Conservation (phyloP, 2,888 invertebrate species). For the Stenotaenia linearis region DNA sequence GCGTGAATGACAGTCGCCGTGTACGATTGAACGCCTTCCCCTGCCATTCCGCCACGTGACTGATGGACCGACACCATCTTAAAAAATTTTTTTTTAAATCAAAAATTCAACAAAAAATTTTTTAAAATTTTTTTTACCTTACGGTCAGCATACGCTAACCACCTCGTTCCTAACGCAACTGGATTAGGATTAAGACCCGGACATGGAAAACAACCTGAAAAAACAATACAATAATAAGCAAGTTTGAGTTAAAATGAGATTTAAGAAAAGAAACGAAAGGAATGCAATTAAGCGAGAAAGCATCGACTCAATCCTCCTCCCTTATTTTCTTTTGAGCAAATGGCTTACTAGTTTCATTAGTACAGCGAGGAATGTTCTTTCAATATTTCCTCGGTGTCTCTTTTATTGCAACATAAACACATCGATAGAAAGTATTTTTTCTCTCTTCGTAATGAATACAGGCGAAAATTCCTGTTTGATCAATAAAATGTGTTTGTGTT, state of each 20-base stretch:
- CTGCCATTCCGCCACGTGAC: constrained; percentile 50
- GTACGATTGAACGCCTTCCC: constrained; percentile 67
- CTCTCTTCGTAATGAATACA: background rate
- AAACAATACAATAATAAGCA: constrained; percentile 13
- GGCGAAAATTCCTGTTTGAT: background rate
- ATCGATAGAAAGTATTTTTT: background rate
- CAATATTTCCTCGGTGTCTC: constrained; percentile 3
- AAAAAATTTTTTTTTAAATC: constrained; percentile 26
- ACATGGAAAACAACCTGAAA: constrained; percentile 59
- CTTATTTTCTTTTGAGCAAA: background rate
- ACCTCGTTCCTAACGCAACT: constrained; percentile 70
- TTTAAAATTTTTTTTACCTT: constrained; percentile 61
- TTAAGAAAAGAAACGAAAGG: background rate
- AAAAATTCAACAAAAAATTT: too few species aligned
- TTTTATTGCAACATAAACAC: constrained; percentile 21
- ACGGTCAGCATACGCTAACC: constrained; percentile 68
- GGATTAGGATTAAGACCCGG: constrained; percentile 75
- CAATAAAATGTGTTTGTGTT: background rate
- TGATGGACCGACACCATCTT: constrained; percentile 49
- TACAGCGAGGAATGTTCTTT: background rate
- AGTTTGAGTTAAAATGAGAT: background rate
- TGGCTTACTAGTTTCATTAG: background rate
- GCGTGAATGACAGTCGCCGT: constrained; percentile 91
- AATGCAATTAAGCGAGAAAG: background rate
- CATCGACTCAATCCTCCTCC: background rate